Evolutionary conservation across 1,140 invertebrate genomes (phyloP).

Genomic region (Drosophila rufa): DNA sequence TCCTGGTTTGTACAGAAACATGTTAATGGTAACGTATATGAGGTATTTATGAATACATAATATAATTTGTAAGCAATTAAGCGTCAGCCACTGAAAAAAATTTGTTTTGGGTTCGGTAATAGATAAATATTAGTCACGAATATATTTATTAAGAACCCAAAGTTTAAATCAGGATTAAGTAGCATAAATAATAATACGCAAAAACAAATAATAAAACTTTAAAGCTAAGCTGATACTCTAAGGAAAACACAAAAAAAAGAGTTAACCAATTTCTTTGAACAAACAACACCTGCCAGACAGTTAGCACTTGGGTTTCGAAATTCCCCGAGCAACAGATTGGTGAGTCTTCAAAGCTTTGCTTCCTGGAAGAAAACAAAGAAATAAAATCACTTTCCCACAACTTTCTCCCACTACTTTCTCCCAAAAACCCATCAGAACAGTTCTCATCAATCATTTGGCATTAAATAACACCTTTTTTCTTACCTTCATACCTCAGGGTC

Average conservation of each 20-base stretch:
- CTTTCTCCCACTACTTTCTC: constrained; percentile 10
- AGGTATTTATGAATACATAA: too few relatives aligned
- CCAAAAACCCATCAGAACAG: neutral
- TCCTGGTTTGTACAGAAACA: too few relatives aligned
- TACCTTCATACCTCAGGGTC: constrained; percentile 37
- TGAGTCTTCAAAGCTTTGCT: constrained; percentile 18
- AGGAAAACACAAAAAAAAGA: neutral
- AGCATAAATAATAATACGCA: neutral
- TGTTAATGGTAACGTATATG: too few relatives aligned
- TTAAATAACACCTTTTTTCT: constrained; percentile 1
- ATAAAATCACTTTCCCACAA: neutral
- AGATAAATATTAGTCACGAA: too few relatives aligned
- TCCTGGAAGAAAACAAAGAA: constrained; percentile 16
- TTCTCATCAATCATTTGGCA: constrained; percentile 29
- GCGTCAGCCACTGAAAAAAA: too few relatives aligned
- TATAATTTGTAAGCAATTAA: too few relatives aligned
- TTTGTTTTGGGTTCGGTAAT: too few relatives aligned
- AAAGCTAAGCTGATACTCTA: constrained; percentile 13
- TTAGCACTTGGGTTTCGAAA: constrained; percentile 19
- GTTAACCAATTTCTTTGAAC: constrained; percentile 33
- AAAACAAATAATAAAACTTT: neutral
- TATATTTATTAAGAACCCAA: too few relatives aligned
- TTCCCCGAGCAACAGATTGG: constrained; percentile 13
- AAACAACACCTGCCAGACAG: constrained; percentile 58
- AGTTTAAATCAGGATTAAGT: neutral